Base-by-base conservation (phyloP, 2,113 vertebrate genomes). In the Rhea americana region DNA sequence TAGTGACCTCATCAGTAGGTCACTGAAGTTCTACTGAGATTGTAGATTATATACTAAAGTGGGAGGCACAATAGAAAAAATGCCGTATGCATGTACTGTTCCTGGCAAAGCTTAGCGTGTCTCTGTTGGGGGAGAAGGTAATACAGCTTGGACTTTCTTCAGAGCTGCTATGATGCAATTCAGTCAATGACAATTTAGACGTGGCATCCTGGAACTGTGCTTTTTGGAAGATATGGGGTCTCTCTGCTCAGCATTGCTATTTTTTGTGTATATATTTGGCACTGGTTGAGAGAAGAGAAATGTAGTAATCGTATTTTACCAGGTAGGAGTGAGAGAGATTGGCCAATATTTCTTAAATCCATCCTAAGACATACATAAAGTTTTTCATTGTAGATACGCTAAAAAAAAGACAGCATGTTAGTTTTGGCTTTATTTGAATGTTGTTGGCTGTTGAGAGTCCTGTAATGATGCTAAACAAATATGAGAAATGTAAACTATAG, bases 271-370 rank as follows among this genome's bases (percentile, higher is more conserved):
- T 55, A 24, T 5, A 35, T 20, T 51, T 91, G 78, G 62, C 47
- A 47, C 45, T 73, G 71, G 19, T 32, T 74, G 72, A 75, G 19
- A 71, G 53, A 91, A 56, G 0, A 75, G 39, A 94, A 88, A 71
- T 83, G 41, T 50, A 71, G 28, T 86, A 85, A 66, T 41, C 84
- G 30, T 70, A 59, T 85, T 81, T 83, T 85, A 84, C 39, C 50
- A 70, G 74, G 61, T 10, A 79, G 18, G 30, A 78, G 41, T 73
- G 68, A 82, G 43, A 90, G 22, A 84, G 91, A 66, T 66, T 82
- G 63, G 26, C 66, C 82, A 11, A n/a, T 87, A 22, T 87, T 94
- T 93, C 89, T 89, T 74, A 91, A 85, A 66, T 53, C 32, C 32
- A 58, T 86, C 58, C 28, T 76, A 82, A 76, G 20, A 53, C 48